phyloP scores from a whole-genome alignment of 2,888 invertebrate genomes.

The Eupithecia exiguata region DNA sequence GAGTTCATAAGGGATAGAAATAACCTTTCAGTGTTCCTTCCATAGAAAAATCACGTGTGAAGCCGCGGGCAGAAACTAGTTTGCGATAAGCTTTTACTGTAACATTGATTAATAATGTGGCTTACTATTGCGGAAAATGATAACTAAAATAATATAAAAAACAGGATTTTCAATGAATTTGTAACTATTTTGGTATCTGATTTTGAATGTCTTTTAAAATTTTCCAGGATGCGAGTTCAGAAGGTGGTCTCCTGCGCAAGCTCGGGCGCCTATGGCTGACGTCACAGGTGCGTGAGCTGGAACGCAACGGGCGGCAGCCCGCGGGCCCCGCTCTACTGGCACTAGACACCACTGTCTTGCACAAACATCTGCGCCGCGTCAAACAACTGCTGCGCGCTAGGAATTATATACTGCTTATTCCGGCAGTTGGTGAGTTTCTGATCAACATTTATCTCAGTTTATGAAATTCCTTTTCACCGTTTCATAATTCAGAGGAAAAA shows the following conservation, averaged over 20 bases:
- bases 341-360: constrained; percentile 92
- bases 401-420: constrained; percentile 94
- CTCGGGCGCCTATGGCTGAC: constrained; percentile 96
- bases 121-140: too few species aligned
- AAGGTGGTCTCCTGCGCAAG: constrained; percentile 88
- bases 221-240: constrained; percentile 55
- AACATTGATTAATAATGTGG: too few species aligned
- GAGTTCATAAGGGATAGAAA: too few species aligned
- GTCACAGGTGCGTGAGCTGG: constrained; percentile 93
- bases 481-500: too few species aligned
- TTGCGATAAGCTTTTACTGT: too few species aligned
- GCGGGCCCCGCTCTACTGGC: constrained; percentile 92
- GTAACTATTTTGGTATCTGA: not conserved
- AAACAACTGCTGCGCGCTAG: constrained; percentile 92
- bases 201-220: not conserved
- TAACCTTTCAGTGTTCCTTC: too few species aligned
- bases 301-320: constrained; percentile 87
- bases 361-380: constrained; percentile 89
- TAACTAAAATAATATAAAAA: not conserved
- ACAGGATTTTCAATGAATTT: not conserved
- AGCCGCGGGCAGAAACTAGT: too few species aligned
- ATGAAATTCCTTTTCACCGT: not conserved
- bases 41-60: too few species aligned
- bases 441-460: not conserved
- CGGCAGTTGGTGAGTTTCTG: constrained; percentile 89